These are phyloP conservation scores for Drosophila histrio DNA, from an alignment of 2,888 invertebrate species.

Conservation along the genomic window DNA sequence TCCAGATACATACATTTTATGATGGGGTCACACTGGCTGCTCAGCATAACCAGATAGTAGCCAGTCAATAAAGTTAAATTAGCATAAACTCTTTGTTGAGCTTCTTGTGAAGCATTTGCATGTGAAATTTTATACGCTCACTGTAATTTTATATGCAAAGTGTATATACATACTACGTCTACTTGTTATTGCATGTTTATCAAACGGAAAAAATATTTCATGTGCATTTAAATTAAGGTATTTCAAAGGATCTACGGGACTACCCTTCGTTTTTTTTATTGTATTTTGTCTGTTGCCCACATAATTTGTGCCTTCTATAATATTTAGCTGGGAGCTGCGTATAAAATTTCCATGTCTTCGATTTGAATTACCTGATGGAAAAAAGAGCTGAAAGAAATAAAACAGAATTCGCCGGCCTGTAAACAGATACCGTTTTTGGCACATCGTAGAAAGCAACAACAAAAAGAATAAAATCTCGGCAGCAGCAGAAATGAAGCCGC, in stretches of 20 bases:
- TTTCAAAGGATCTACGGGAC: slow-evolving; percentile 60
- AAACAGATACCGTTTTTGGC: slow-evolving; percentile 75
- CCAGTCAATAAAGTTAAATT: slow-evolving; percentile 18
- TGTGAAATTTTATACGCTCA: slow-evolving; percentile 64
- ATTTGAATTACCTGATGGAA: slow-evolving; percentile 67
- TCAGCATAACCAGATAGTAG: not conserved
- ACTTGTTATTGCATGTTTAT: slow-evolving; percentile 49
- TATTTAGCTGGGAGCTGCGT: slow-evolving; percentile 35
- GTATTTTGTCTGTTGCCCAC: slow-evolving; percentile 46
- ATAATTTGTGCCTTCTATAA: slow-evolving; percentile 35
- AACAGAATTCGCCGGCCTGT: slow-evolving; percentile 59
- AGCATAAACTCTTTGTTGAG: slow-evolving; percentile 15
- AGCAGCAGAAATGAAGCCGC: slow-evolving; percentile 13
- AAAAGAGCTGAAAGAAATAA: slow-evolving; percentile 12
- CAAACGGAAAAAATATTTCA: slow-evolving; percentile 51
- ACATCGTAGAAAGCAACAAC: slow-evolving; percentile 15
- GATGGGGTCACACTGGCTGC: slow-evolving; percentile 15
- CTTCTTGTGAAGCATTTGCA: slow-evolving; percentile 23
- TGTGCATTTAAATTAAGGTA: slow-evolving; percentile 60
- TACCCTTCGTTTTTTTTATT: slow-evolving; percentile 31
- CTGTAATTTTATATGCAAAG: slow-evolving; percentile 67
- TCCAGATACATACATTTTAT: not conserved
- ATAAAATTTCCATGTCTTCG: slow-evolving; percentile 74
- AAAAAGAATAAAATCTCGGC: slow-evolving; percentile 30
- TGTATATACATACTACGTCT: slow-evolving; percentile 38